phyloP scores from a whole-genome alignment of 2,797 vertebrate genomes.

The Strix occidentalis region DNA sequence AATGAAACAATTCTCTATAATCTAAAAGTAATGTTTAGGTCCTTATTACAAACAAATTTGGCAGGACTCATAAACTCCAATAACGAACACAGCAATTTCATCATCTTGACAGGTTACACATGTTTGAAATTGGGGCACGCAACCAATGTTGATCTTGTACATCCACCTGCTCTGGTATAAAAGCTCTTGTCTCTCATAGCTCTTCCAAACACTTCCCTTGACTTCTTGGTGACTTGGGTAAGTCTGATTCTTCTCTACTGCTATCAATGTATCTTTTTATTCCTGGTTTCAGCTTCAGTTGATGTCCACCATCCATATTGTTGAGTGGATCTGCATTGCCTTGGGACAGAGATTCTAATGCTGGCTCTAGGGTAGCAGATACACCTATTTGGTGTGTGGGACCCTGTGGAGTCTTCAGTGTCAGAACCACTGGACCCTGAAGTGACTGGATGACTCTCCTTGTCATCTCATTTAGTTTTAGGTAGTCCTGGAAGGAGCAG shows the following conservation, averaged over 20 bases:
- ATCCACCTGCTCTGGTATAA: background rate
- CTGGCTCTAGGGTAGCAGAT: background rate
- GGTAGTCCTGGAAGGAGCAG: background rate
- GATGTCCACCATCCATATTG: background rate
- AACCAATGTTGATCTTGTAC: background rate
- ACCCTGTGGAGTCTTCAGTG: too few species aligned
- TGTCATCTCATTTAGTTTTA: background rate
- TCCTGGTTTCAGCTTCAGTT: background rate
- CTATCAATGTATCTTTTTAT: background rate
- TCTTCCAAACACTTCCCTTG: conserved; percentile 13
- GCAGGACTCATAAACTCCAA: background rate
- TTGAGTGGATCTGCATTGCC: rapidly evolving
- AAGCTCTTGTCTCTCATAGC: background rate
- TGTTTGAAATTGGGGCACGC: background rate
- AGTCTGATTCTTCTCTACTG: background rate
- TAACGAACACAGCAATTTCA: background rate
- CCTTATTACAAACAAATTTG: background rate
- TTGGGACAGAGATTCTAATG: background rate
- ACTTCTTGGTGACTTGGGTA: background rate
- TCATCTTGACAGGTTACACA: background rate
- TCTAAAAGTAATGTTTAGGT: background rate
- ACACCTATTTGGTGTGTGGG: rapidly evolving
- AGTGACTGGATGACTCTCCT: rapidly evolving
- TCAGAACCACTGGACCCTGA: background rate
- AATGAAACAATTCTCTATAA: conserved; percentile 28